Base-by-base conservation (phyloP, 2,113 vertebrate genomes). In the Mugil cephalus region DNA sequence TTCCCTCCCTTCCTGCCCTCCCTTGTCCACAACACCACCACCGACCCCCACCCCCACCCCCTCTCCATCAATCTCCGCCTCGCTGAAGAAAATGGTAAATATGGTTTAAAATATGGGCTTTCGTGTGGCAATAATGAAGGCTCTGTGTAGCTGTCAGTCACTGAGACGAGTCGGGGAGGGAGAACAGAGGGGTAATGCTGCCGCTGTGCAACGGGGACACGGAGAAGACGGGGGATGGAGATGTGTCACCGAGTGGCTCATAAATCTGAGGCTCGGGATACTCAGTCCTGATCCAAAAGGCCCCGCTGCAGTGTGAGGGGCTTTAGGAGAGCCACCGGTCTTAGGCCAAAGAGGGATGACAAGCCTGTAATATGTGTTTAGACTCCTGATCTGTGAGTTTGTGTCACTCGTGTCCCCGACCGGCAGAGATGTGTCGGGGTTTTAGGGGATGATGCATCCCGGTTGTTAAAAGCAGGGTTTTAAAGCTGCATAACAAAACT, bases 91-190 rank as follows among this genome's bases (percentile, higher is more conserved):
- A 83, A 81, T 61, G 15, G 67, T 69, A 45, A 82, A 76, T 79
- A 73, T 24, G 46, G 56, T 78, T 82, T 77, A 66, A 80, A 84
- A 87, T 42, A 61, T 56, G 54, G 24, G 52, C 73, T 74, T 71
- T 69, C 91, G 92, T 91, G 91, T 85, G 72, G 15, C 92, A 90
- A 89, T 95, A 96, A 97, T 95, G 94, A 96, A 93, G 94, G 94
- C 93, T 95, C 92, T 94, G 93, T 94, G 91, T 93, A 89, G 83
- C 54, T 75, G 91, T 82, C 89, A 87, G 83, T 90, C 86, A 85
- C 43, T 10, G 35, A 4, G 6, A 61, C 14, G 61, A 72, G 48
- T 34, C 79, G 69, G 75, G 84, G 81, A 87, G 24, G 50, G 78
- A 51, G 36, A 58, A 13, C 24, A 34, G 12, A 43, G 48, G 10